These are phyloP conservation scores for Odontothrips loti DNA, from an alignment of 2,888 invertebrate genomes.

Conservation along the genomic window DNA sequence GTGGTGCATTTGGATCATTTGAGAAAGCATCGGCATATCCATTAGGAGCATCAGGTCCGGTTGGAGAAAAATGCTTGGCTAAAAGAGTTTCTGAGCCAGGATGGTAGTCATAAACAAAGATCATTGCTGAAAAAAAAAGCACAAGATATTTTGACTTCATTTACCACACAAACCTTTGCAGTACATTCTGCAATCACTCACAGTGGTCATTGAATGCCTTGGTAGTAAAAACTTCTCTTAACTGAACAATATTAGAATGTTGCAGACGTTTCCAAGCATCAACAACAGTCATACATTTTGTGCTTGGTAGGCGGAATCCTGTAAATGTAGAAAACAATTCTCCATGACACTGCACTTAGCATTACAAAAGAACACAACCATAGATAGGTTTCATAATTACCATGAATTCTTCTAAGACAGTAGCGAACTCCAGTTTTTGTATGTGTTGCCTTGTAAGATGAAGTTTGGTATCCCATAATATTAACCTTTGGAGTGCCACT, in stretches of 20 bases:
- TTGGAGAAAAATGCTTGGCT: conserved; percentile 72
- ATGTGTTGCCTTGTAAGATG: conserved; percentile 86
- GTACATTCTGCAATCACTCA: conserved; percentile 52
- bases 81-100: conserved; percentile 85
- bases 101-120: conserved; percentile 95
- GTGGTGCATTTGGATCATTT: conserved; percentile 72
- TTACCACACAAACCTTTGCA: neutral
- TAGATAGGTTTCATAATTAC: conserved; percentile 45
- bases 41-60: conserved; percentile 55
- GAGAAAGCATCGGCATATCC: conserved; percentile 71
- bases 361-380: conserved; percentile 28
- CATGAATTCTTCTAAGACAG: conserved; percentile 84
- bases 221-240: conserved; percentile 90
- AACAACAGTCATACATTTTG: conserved; percentile 77
- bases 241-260: conserved; percentile 90
- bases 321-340: conserved; percentile 38
- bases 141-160: neutral
- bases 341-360: conserved; percentile 29
- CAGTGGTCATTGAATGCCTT: conserved; percentile 95
- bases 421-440: conserved; percentile 79
- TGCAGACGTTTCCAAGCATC: conserved; percentile 94
- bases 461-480: conserved; percentile 68
- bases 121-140: conserved; percentile 65
- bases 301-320: conserved; percentile 76
- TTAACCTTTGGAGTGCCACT: conserved; percentile 60